Percentiles rank a stretch among this genome's conserved stretches.
phyloP scores from a whole-genome alignment of 1,140 invertebrate species.

The Drosophila fuyamai region DNA sequence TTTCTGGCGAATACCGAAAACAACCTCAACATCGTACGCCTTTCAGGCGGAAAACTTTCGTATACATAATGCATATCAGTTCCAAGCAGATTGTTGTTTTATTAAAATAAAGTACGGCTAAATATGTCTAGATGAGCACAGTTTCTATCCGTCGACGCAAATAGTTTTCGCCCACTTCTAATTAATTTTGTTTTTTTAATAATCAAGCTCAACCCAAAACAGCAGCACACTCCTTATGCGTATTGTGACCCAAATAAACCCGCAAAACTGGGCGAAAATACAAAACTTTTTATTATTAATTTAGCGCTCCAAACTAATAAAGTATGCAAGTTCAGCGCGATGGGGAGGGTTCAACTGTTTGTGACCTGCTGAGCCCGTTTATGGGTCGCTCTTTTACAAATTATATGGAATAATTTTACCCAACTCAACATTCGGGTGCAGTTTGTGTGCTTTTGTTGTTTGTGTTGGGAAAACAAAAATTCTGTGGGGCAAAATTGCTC shows the following conservation, averaged over 20 bases:
- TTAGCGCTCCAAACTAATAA: constrained; percentile 75
- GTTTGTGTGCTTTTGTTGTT: constrained; percentile 20
- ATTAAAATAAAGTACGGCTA: constrained; percentile 41
- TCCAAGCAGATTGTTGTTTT: constrained; percentile 36
- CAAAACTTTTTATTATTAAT: constrained; percentile 78
- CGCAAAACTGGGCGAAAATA: constrained; percentile 37
- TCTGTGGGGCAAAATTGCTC: constrained; percentile 15
- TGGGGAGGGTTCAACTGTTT: background rate
- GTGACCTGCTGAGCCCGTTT: constrained; percentile 54
- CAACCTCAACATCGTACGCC: constrained; percentile 1
- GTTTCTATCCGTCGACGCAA: constrained; percentile 40
- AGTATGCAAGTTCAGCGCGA: constrained; percentile 47
- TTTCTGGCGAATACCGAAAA: constrained; percentile 40
- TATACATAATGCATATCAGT: constrained; percentile 69
- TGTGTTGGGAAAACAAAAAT: constrained; percentile 37
- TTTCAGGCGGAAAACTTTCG: constrained; percentile 49
- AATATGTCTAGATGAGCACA: constrained; percentile 54
- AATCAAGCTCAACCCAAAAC: constrained; percentile 68
- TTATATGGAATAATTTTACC: constrained; percentile 67
- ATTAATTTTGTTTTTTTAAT: constrained; percentile 83
- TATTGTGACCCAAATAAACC: constrained; percentile 63
- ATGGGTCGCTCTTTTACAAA: constrained; percentile 46
- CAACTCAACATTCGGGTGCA: constrained; percentile 51
- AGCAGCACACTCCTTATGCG: constrained; percentile 57
- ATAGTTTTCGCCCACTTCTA: constrained; percentile 64